Percentiles rank a stretch among this genome's conserved stretches.
These are phyloP conservation scores for Eulemur mongoz DNA, from an alignment of 2,797 vertebrate genomes.

Conservation along the genomic window DNA sequence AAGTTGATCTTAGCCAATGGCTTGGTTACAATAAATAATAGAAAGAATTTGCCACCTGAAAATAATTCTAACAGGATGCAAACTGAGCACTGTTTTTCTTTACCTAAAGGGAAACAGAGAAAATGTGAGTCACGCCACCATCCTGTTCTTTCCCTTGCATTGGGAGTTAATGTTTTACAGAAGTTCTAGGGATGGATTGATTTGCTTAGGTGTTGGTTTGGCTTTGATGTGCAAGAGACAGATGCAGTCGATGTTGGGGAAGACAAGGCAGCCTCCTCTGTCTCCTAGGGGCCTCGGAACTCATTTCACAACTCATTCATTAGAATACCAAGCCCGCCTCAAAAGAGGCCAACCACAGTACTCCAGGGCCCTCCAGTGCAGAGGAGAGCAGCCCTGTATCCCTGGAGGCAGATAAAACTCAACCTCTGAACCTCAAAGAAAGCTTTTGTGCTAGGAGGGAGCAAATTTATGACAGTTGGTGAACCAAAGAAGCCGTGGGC, in stretches of 20 bases:
- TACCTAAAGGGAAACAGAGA: slow-evolving; percentile 70
- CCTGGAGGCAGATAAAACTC: slow-evolving; percentile 78
- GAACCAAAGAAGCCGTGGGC: slow-evolving; percentile 69
- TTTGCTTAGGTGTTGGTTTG: slow-evolving; percentile 80
- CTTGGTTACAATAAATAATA: slow-evolving; percentile 62
- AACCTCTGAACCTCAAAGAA: slow-evolving; percentile 79
- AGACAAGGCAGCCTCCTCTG: slow-evolving; percentile 69
- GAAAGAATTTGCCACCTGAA: slow-evolving; percentile 64
- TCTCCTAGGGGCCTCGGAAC: slow-evolving; percentile 66
- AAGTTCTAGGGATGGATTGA: slow-evolving; percentile 78
- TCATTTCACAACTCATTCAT: slow-evolving; percentile 84
- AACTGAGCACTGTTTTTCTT: slow-evolving; percentile 70
- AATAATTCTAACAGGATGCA: slow-evolving; percentile 69
- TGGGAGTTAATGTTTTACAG: slow-evolving; percentile 82
- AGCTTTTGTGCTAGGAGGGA: slow-evolving; percentile 64
- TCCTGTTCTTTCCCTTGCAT: slow-evolving; percentile 58
- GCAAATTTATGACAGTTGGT: slow-evolving; percentile 43
- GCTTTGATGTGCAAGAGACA: slow-evolving; percentile 69
- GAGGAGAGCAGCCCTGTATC: slow-evolving; percentile 64
- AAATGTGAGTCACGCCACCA: slow-evolving; percentile 48
- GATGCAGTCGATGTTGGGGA: slow-evolving; percentile 57
- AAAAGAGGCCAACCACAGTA: slow-evolving; percentile 72
- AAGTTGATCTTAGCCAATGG: slow-evolving; percentile 30
- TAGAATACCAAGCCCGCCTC: slow-evolving; percentile 80
- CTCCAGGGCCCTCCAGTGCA: slow-evolving; percentile 26